These are phyloP conservation scores for Nanger granti DNA, from an alignment of 2,113 vertebrate species.

Conservation along the genomic window DNA sequence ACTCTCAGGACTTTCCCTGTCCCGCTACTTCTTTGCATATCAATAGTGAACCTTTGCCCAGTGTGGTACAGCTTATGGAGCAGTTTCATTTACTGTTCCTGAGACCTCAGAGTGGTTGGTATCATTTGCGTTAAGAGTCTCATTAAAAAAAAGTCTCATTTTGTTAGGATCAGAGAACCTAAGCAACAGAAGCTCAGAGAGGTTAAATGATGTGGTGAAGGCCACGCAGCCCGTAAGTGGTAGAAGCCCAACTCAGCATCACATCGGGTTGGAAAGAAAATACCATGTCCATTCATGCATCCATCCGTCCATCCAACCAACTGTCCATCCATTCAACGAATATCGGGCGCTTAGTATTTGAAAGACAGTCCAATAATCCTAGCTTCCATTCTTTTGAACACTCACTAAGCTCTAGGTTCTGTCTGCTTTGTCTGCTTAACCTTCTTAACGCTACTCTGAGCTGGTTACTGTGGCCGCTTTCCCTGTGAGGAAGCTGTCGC, in stretches of 20 bases:
- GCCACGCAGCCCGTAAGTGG: not conserved
- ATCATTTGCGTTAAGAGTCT: not conserved
- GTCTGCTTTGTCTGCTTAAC: not conserved
- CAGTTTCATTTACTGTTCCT: not conserved
- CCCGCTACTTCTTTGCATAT: not conserved
- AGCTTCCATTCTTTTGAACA: not conserved
- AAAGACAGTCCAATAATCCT: not conserved
- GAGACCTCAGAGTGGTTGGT: not conserved
- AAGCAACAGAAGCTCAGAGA: not conserved
- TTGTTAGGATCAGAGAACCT: not conserved
- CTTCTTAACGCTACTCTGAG: not conserved
- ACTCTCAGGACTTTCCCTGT: not conserved
- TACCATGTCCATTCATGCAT: not conserved
- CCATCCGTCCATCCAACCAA: not conserved
- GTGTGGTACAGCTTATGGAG: not conserved
- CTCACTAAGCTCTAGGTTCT: not conserved
- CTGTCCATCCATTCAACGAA: not conserved
- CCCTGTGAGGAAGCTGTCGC: not conserved
- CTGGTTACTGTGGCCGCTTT: accelerated
- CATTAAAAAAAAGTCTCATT: not conserved
- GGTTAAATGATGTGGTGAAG: not conserved
- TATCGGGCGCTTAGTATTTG: not conserved
- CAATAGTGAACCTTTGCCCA: not conserved
- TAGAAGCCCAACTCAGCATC: not conserved
- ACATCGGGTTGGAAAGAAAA: not conserved